phyloP scores from a whole-genome alignment of 1,140 invertebrate species.

The Bursaphelenchus mucronatus region DNA sequence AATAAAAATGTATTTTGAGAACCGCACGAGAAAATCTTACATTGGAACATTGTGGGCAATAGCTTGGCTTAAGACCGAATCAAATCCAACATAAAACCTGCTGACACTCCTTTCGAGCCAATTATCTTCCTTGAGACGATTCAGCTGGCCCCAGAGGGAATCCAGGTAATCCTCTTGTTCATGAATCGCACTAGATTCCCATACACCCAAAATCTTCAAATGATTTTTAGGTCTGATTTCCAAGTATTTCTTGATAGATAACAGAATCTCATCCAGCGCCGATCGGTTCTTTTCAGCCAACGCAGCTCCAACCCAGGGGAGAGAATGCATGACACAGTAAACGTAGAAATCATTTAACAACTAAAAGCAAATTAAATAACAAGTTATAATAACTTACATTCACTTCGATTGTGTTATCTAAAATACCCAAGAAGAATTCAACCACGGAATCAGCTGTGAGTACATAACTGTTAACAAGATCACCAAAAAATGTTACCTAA shows the following conservation, averaged over 20 bases:
- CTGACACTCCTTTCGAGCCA: slow-evolving; percentile 95
- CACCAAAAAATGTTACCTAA: slow-evolving; percentile 80
- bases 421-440: slow-evolving; percentile 83
- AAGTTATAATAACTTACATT: slow-evolving; percentile 65
- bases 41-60: slow-evolving; percentile 87
- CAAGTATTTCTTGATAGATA: slow-evolving; percentile 88
- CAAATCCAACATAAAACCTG: slow-evolving; percentile 89
- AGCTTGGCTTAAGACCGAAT: slow-evolving; percentile 86
- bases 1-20: slow-evolving; percentile 71
- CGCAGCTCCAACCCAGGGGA: slow-evolving; percentile 81
- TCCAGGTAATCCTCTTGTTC: slow-evolving; percentile 97
- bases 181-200: slow-evolving; percentile 84
- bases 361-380: slow-evolving; percentile 57
- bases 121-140: slow-evolving; percentile 83
- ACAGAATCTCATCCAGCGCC: slow-evolving; percentile 75
- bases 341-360: slow-evolving; percentile 90
- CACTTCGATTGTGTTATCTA: slow-evolving; percentile 88
- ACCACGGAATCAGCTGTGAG: slow-evolving; percentile 84
- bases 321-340: slow-evolving; percentile 81
- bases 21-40: slow-evolving; percentile 20
- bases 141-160: slow-evolving; percentile 90
- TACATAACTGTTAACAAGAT: slow-evolving; percentile 93
- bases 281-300: slow-evolving; percentile 19
- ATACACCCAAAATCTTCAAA: slow-evolving; percentile 71
- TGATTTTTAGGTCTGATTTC: slow-evolving; percentile 46